Evolutionary conservation across 1,140 invertebrate species (phyloP).

Genomic region (Papilio polytes): DNA sequence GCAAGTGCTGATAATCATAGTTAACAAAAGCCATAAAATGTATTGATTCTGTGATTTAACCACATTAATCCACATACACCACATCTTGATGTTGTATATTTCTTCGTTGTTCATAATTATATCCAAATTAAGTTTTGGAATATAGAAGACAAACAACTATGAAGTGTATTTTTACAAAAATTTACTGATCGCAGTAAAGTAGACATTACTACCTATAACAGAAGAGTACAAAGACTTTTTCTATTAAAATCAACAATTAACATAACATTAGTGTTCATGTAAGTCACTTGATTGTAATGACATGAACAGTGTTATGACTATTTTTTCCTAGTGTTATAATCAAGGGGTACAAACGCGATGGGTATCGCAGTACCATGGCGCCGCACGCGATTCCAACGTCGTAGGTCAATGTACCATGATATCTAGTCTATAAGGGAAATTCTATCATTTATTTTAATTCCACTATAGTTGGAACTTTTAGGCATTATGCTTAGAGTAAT

Average conservation of each 20-base stretch:
- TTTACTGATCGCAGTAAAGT: no score
- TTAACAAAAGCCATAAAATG: no score
- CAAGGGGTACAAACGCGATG: conserved; percentile 48
- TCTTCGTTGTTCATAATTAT: no score
- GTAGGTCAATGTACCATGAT: conserved; percentile 66
- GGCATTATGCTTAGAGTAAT: background rate
- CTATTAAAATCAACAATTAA: background rate
- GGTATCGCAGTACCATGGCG: conserved; percentile 60
- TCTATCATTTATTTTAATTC: conserved; percentile 13
- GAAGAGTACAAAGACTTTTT: background rate
- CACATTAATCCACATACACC: no score
- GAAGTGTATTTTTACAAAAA: no score
- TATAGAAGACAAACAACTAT: no score
- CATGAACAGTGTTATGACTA: conserved; percentile 7
- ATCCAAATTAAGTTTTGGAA: no score
- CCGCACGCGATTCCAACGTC: conserved; percentile 65
- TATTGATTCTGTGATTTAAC: no score
- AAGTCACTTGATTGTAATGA: background rate
- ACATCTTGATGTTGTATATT: no score
- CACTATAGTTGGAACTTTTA: background rate
- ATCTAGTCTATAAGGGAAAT: background rate
- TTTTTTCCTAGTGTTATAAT: conserved; percentile 21
- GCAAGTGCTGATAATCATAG: no score
- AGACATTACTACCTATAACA: no score
- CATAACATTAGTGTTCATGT: background rate